Conservation (phyloP, 2,888 invertebrate genomes). For the Ptycholaimellus sp. region DNA sequence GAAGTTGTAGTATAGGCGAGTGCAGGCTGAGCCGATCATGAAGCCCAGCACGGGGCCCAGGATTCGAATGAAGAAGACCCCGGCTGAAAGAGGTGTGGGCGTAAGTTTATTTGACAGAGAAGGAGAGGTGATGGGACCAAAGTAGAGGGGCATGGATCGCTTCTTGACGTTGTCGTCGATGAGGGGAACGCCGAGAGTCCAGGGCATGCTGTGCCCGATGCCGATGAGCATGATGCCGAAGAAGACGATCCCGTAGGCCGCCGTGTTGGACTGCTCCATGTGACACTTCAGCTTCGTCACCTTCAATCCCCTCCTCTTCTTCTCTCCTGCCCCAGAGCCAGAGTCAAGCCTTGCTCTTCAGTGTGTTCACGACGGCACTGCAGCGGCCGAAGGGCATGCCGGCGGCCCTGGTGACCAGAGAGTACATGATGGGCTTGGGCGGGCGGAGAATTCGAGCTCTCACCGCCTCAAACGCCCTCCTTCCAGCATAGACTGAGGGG, state of each 20-base stretch:
- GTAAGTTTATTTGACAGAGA: neutral
- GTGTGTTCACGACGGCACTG: constrained; percentile 12
- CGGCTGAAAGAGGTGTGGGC: constrained; percentile 13
- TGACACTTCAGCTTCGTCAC: constrained; percentile 9
- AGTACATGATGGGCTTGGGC: no score
- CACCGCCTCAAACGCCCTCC: no score
- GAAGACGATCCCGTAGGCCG: constrained; percentile 23
- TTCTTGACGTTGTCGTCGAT: constrained; percentile 25
- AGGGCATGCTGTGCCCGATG: constrained; percentile 25
- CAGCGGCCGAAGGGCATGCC: constrained; percentile 21
- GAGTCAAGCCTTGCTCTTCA: constrained; percentile 10
- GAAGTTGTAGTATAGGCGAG: constrained; percentile 20
- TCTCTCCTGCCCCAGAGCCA: neutral
- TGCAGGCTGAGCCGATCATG: constrained; percentile 18
- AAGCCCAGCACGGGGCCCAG: constrained; percentile 24
- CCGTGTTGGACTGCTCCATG: constrained; percentile 12
- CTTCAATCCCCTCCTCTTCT: neutral
- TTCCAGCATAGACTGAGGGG: no score
- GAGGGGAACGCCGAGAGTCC: constrained; percentile 22
- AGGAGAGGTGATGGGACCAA: constrained; percentile 11
- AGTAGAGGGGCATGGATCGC: constrained; percentile 20
- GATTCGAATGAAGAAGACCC: constrained; percentile 24
- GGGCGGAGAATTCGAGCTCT: no score
- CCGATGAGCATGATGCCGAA: constrained; percentile 21
- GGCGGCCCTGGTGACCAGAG: no score